Base-by-base conservation (phyloP, 1,140 invertebrate species). In the Rhopalosiphum padi region DNA sequence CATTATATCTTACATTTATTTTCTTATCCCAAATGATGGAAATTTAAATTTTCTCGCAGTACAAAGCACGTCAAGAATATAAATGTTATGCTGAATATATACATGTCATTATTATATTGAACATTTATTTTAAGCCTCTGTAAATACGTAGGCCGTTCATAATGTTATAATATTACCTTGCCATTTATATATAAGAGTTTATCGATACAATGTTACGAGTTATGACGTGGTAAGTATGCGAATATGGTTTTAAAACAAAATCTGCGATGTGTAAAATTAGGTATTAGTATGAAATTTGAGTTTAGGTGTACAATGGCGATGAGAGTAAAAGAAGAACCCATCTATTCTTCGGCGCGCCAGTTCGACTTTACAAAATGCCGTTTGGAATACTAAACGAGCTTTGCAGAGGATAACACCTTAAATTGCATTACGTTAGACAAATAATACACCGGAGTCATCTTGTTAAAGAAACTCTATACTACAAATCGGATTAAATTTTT, bases 381-480 rank as follows among this genome's bases (percentile, higher is more conserved):
- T 93, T 93, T 93, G 91, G 91, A 93, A 93, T 93, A 93, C 91
- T 93, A 93, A 93, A 93, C 77, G 91, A 93, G 55, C 82, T 25
- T 85, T 30, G 22, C 0, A 15, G 23, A 35, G 30, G 30, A 93
- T 93, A 93, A 93, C 91, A 93, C 91, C 91, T 93, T 53, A 93
- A 86, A 93, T 93, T 86, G 55, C 82, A 68, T 85, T 86, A 86
- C 77, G 82, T 92, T 92, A 55, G 82, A 93, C 82, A 86, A 93
- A 93, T 93, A 93, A 93, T 55, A 85, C 77, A 41, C 82, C 43
- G 77, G 90, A 91, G 90, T 85, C 85, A 93, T 85, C 91, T 93
- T 86, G 91, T 93, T 93, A 93, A 86, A 53, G 82, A 55, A 85
- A 85, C 82, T 83, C 77, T 30, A 43, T 30, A 86, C 82, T 48